A percentile compares a stretch with the other conserved stretches of the same genome.
Evolutionary conservation across 2,888 invertebrate species (phyloP).

Genomic region (Lingula anatina): DNA sequence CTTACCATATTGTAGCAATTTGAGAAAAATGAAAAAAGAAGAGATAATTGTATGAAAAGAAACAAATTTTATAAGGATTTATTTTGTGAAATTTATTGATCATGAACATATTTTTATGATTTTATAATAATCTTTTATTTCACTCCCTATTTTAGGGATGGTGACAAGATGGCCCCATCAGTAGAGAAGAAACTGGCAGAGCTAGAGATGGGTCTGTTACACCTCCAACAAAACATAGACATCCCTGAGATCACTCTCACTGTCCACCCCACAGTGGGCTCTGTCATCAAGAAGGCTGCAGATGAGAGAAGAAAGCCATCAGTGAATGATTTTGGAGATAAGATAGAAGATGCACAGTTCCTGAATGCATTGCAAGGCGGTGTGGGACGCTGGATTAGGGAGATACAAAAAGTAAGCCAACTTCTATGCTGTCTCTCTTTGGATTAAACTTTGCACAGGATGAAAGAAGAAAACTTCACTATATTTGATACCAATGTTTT

Average conservation of each 20-base stretch:
- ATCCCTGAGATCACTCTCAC: conserved; percentile 96
- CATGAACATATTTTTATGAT: no score
- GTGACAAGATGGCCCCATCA: conserved; percentile 98
- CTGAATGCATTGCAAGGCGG: conserved; percentile 94
- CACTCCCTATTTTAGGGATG: no score
- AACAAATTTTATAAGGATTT: no score
- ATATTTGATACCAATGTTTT: no score
- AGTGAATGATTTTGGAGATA: conserved; percentile 94
- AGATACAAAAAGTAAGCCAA: conserved; percentile 86
- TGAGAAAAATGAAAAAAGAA: no score
- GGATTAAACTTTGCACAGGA: no score
- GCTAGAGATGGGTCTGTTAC: conserved; percentile 94
- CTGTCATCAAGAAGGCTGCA: conserved; percentile 82
- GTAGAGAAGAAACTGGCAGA: conserved; percentile 99
- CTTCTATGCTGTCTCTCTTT: background rate
- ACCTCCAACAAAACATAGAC: conserved; percentile 98
- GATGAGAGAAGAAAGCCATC: conserved; percentile 90
- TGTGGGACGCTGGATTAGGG: conserved; percentile 98
- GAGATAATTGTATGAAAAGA: no score
- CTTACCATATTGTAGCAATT: no score
- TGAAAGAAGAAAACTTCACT: no score
- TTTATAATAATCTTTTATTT: no score
- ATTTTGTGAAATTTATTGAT: no score
- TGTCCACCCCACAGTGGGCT: conserved; percentile 81
- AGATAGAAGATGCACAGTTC: conserved; percentile 91